phyloP scores from a whole-genome alignment of 2,797 vertebrate genomes.

The Coregonus sp. region DNA sequence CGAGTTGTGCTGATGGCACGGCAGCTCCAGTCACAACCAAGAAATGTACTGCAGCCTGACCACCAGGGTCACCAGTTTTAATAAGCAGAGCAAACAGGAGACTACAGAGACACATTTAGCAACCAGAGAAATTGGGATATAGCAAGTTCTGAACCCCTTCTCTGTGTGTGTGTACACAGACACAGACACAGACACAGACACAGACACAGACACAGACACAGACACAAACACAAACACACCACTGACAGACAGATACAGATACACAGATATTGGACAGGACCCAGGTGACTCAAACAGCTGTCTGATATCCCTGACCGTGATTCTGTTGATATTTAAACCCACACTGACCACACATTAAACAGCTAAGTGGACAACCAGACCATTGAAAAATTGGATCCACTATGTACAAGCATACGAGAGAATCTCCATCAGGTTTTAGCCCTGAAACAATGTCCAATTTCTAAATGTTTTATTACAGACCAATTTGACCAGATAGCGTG shows the following conservation, averaged over 20 bases:
- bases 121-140: neutral
- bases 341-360: neutral
- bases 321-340: neutral
- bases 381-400: too few relatives aligned
- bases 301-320: too few relatives aligned
- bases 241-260: neutral
- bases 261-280: neutral
- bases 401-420: neutral
- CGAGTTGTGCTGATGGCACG: too few relatives aligned
- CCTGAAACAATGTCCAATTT: too few relatives aligned
- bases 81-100: too few relatives aligned
- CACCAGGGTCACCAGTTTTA: too few relatives aligned
- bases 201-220: neutral
- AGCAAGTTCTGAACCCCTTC: too few relatives aligned
- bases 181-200: neutral
- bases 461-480: neutral
- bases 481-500: neutral
- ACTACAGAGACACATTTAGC: neutral
- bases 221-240: neutral
- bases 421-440: neutral
- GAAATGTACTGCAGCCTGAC: too few relatives aligned
- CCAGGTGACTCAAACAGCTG: too few relatives aligned
- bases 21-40: too few relatives aligned
- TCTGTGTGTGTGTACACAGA: neutral
- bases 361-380: neutral